Conservation (phyloP, 2,113 vertebrate genomes). For the Myotis davidii region DNA sequence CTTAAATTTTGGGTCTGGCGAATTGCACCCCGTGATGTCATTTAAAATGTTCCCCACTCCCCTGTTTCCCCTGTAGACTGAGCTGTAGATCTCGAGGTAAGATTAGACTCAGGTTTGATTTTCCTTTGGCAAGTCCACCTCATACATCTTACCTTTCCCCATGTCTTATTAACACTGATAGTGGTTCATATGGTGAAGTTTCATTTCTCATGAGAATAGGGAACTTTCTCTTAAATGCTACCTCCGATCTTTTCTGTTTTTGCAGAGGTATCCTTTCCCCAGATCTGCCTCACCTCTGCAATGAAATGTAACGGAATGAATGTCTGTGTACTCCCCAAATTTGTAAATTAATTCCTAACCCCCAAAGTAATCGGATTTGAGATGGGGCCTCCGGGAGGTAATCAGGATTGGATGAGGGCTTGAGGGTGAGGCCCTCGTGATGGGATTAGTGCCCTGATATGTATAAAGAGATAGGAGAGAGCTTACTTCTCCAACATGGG, state of each 20-base stretch:
- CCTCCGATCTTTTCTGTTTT: background rate
- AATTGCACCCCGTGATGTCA: background rate
- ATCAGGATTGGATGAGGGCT: background rate
- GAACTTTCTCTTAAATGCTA: background rate
- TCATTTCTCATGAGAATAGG: background rate
- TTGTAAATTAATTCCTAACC: background rate
- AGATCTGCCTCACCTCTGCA: background rate
- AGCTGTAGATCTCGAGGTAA: background rate
- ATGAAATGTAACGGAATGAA: background rate
- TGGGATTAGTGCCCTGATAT: background rate
- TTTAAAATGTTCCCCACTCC: background rate
- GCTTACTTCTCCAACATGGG: background rate
- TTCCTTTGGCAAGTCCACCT: background rate
- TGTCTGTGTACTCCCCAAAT: background rate
- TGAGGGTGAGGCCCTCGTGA: background rate
- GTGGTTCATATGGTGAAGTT: background rate
- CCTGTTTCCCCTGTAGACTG: background rate
- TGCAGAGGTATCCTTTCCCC: background rate
- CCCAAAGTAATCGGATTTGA: too few species aligned
- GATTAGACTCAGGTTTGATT: background rate
- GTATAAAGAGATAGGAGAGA: background rate
- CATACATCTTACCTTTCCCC: background rate
- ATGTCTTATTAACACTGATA: background rate
- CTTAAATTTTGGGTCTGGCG: background rate
- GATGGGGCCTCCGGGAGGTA: background rate